Conservation (phyloP, 2,113 vertebrate genomes). For the Thamnaconus septentrionalis region DNA sequence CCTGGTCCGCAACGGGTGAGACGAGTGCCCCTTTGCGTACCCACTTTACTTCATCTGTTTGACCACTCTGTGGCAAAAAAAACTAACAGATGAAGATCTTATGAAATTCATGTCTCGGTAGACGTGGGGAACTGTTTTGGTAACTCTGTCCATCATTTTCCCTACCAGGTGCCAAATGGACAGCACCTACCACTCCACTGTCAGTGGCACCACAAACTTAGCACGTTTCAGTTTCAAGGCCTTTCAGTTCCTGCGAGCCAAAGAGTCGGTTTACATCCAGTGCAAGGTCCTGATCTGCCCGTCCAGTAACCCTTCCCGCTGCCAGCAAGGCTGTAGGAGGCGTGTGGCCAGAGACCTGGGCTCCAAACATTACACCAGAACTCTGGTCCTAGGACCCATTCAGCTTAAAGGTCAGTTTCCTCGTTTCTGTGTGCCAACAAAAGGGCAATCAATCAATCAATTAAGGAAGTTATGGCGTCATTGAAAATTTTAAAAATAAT, state of each 20-base stretch:
- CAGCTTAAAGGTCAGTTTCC: conserved; percentile 64
- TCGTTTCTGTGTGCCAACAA: no score
- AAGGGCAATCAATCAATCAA: no score
- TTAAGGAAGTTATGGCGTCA: background rate
- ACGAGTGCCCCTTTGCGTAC: background rate
- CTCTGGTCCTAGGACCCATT: conserved; percentile 78
- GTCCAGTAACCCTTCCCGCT: conserved; percentile 69
- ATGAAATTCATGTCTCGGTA: no score
- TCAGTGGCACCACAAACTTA: conserved; percentile 24
- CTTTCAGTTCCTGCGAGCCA: conserved; percentile 80
- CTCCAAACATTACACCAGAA: conserved; percentile 67
- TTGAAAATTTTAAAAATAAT: background rate
- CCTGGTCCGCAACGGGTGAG: conserved; percentile 83
- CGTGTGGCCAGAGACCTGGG: conserved; percentile 71
- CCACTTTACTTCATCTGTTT: no score
- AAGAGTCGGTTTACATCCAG: conserved; percentile 76
- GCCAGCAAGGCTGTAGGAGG: conserved; percentile 70
- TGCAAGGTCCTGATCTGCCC: conserved; percentile 80
- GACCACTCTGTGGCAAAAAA: no score
- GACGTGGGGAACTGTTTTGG: no score
- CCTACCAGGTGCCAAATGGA: conserved; percentile 78
- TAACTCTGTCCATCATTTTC: conserved; percentile 6
- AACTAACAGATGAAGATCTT: no score
- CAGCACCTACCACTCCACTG: conserved; percentile 65
- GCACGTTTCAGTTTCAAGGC: conserved; percentile 79